A percentile compares a stretch with the other conserved stretches of the same genome.
These are phyloP conservation scores for Smutsia gigantea DNA, from an alignment of 2,797 vertebrate genomes.

Conservation along the genomic window DNA sequence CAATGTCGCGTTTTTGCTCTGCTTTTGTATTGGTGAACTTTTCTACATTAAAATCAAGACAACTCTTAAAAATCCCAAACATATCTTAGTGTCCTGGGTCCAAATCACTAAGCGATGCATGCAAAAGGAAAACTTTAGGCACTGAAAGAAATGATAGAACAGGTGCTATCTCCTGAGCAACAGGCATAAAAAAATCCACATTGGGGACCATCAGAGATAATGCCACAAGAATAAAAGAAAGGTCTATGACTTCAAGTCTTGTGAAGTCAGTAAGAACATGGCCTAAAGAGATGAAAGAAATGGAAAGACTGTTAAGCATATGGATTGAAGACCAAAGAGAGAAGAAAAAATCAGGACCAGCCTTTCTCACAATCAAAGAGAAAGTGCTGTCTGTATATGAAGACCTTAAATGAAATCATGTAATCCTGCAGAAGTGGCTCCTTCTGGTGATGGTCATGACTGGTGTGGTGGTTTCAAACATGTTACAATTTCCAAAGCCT, in stretches of 20 bases:
- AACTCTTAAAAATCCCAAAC: background rate
- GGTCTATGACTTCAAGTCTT: background rate
- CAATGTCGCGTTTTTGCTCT: background rate
- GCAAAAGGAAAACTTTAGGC: slow-evolving; percentile 10
- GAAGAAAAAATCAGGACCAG: background rate
- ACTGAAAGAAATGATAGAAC: background rate
- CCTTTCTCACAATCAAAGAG: slow-evolving; percentile 45
- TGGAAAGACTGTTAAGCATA: slow-evolving; percentile 42
- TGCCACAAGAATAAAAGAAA: slow-evolving; percentile 50
- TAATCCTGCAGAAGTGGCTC: background rate
- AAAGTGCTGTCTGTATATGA: background rate
- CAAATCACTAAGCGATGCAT: background rate
- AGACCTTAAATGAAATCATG: background rate
- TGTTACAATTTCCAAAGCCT: slow-evolving; percentile 25
- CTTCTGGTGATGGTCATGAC: background rate
- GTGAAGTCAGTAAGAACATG: slow-evolving; percentile 25
- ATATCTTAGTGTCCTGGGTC: background rate
- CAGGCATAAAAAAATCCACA: background rate
- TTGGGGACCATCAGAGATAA: slow-evolving; percentile 20
- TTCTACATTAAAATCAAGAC: background rate
- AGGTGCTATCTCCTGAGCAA: background rate
- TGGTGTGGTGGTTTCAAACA: slow-evolving; percentile 41
- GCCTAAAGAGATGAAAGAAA: slow-evolving; percentile 50
- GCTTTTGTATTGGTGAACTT: slow-evolving; percentile 15
- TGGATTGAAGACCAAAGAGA: slow-evolving; percentile 62